These are phyloP conservation scores for Harpalus rubripes DNA, from an alignment of 2,888 invertebrate genomes.

Conservation along the genomic window DNA sequence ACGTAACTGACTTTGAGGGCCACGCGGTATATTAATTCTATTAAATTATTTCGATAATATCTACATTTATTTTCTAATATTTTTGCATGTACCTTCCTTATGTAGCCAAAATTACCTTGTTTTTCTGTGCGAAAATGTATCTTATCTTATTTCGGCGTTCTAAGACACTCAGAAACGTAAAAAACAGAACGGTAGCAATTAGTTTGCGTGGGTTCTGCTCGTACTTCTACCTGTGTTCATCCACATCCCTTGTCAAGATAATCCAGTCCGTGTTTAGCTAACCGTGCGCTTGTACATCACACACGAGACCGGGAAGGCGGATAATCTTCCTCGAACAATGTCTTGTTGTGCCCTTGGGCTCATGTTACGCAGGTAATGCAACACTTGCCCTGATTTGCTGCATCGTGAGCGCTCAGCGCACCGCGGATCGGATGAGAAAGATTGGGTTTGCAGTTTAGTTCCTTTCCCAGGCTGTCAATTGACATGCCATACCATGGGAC, in stretches of 20 bases:
- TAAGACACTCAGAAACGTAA: conserved; percentile 30
- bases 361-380: conserved; percentile 65
- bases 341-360: conserved; percentile 66
- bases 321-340: conserved; percentile 64
- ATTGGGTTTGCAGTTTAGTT: neutral
- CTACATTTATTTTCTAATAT: no score
- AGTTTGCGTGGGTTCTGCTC: conserved; percentile 31
- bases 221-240: conserved; percentile 13
- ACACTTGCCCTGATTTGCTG: conserved; percentile 60
- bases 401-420: neutral
- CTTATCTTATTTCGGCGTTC: conserved; percentile 16
- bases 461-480: conserved; percentile 51
- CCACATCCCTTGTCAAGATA: conserved; percentile 49
- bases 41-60: no score
- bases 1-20: no score
- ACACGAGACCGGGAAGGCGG: conserved; percentile 39
- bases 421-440: neutral
- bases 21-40: no score
- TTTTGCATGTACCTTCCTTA: no score
- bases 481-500: neutral
- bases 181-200: conserved; percentile 39
- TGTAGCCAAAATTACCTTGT: no score
- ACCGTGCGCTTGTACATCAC: conserved; percentile 39
- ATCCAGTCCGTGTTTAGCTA: conserved; percentile 45
- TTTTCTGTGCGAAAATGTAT: no score